Base-by-base conservation (phyloP, 2,888 invertebrate species). In the Choreutis nemorana region DNA sequence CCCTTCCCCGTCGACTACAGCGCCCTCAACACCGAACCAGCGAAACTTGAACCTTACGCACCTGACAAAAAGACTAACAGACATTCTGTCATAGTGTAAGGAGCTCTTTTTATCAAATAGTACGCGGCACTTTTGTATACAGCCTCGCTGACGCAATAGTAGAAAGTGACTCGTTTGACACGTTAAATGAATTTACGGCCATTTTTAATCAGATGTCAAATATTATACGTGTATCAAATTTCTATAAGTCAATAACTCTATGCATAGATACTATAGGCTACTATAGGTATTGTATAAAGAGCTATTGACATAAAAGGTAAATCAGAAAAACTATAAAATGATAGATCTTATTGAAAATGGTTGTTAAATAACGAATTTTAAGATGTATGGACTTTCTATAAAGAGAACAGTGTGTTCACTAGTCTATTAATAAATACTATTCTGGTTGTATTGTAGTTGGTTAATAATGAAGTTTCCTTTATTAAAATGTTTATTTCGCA, bases 1-100 rank as follows among this genome's bases (percentile, higher is more conserved):
- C 82, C 84, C 7, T 89, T 88, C 53, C 89, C 89, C 2, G 86
- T 89, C 29, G 89, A 89, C 72, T 89, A 89, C 64, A 87, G 87
- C 48, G 87, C 87, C 14, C 73, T 89, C 38, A 88, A 87, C 65
- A 84, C 87, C 2, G 84, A 87, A 44, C 85, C 84, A 33, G 85
- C 83, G 33, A 87, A 87, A 51, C 61, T 87, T 35, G 87, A 88
- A 60, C 85, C 86, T 37, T 89, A 87, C 48, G 82, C 75, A 40
- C 86, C 87, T 3, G 84, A 86, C 52, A 84, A 83, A 46, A 84
- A 85, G 59, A 84, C 84, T 29, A 87, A 85, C 55, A 77, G 87
- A 54, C 83, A 85, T 60, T 87, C 87, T 37, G 85, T 88, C 39
- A 83, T 87, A 46, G 87, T 88, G 32, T 86, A 55, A 35, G 14